Conservation (phyloP, 2,113 vertebrate species). For the Corapipo altera region DNA sequence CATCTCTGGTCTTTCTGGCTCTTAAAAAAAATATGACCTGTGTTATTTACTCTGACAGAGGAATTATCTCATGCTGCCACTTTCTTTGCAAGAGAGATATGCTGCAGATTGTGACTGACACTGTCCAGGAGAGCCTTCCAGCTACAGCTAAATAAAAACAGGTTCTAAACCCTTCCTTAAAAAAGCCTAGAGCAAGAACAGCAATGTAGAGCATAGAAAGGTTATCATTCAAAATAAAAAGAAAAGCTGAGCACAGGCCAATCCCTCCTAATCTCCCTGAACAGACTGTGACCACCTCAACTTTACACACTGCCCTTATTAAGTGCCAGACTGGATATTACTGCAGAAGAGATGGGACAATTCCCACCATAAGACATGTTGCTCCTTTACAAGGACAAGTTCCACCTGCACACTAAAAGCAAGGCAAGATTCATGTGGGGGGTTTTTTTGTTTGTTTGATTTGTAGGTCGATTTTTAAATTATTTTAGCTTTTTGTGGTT, state of each 20-base stretch:
- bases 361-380: background rate
- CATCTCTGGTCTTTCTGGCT: background rate
- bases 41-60: background rate
- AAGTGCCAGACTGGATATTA: background rate
- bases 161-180: background rate
- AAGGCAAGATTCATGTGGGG: background rate
- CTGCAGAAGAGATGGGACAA: background rate
- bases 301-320: background rate
- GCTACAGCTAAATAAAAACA: background rate
- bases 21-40: background rate
- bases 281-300: background rate
- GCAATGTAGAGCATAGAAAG: background rate
- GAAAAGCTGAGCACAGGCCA: background rate
- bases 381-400: background rate
- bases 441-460: background rate
- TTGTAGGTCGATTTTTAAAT: background rate
- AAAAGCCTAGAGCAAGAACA: background rate
- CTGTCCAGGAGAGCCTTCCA: background rate
- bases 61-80: background rate
- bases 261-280: accelerated
- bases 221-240: background rate
- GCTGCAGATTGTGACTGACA: background rate
- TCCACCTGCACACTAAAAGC: background rate
- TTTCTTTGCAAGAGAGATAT: background rate
- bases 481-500: background rate